Evolutionary conservation across 1,140 invertebrate species (phyloP).

Genomic region (Drosophila takahashii): DNA sequence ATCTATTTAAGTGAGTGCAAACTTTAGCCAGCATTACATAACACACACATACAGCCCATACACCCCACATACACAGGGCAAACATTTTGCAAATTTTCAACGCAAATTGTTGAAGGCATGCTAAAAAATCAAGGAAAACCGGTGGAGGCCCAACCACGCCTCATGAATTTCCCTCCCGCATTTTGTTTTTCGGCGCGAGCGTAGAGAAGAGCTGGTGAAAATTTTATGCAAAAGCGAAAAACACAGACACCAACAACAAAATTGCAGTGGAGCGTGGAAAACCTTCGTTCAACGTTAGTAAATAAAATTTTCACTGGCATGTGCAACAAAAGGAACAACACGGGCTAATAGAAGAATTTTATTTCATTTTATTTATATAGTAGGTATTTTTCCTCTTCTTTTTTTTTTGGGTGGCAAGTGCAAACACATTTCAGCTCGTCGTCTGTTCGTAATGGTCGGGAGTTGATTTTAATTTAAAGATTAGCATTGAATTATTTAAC

Average conservation of each 20-base stretch:
- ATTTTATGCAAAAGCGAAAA: constrained; percentile 68
- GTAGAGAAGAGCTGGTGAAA: constrained; percentile 22
- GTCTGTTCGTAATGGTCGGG: constrained; percentile 38
- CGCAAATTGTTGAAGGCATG: constrained; percentile 69
- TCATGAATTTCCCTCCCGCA: constrained; percentile 48
- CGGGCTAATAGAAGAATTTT: constrained; percentile 21
- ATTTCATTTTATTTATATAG: constrained; percentile 33
- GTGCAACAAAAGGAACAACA: constrained; percentile 35
- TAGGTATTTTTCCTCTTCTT: constrained; percentile 13
- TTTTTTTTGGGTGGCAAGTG: constrained; percentile 25
- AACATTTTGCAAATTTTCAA: constrained; percentile 77
- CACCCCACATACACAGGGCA: constrained; percentile 28
- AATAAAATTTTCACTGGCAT: constrained; percentile 68
- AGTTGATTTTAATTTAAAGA: constrained; percentile 82
- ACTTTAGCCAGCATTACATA: constrained; percentile 66
- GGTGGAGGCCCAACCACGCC: constrained; percentile 26
- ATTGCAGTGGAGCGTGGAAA: constrained; percentile 23
- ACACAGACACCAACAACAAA: constrained; percentile 25
- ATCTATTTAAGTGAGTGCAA: constrained; percentile 80
- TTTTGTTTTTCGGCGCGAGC: constrained; percentile 21
- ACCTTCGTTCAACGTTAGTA: constrained; percentile 52
- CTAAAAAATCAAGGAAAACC: constrained; percentile 21
- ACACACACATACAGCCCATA: constrained; percentile 21
- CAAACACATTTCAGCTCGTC: constrained; percentile 51
- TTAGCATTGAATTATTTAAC: constrained; percentile 80